A percentile compares a stretch with the other conserved stretches of the same genome.
Evolutionary conservation across 2,797 vertebrate species (phyloP).

Genomic region (Crenuchus spilurus): DNA sequence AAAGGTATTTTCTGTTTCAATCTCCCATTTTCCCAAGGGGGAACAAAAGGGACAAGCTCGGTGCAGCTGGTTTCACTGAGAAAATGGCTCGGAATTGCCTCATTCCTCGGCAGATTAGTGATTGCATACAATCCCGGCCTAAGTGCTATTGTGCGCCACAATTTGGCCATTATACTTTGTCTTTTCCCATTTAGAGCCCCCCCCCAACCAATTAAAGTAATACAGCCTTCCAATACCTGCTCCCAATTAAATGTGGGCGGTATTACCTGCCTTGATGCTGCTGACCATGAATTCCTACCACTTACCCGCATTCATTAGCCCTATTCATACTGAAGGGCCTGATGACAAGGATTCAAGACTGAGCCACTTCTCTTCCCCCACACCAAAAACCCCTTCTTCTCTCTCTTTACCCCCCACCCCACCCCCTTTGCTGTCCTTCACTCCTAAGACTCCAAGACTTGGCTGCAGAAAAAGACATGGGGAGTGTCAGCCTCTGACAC

Average conservation of each 20-base stretch:
- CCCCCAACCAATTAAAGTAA: constrained; percentile 97
- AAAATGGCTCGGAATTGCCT: constrained; percentile 99
- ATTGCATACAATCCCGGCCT: constrained; percentile 93
- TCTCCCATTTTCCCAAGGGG: constrained; percentile 98
- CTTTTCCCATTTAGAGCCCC: constrained; percentile 94
- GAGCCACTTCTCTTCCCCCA: constrained; percentile 56
- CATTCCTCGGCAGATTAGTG: constrained; percentile 99
- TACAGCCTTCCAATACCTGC: constrained; percentile 82
- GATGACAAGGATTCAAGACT: constrained; percentile 88
- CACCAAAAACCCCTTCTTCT: not conserved
- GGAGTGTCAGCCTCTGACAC: constrained; percentile 77
- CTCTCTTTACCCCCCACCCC: constrained; percentile 27
- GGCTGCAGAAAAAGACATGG: constrained; percentile 64
- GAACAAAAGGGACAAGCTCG: constrained; percentile 88
- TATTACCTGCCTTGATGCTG: constrained; percentile 97
- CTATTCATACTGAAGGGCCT: constrained; percentile 91
- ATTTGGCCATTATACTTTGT: constrained; percentile 99
- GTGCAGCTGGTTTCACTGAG: constrained; percentile 98
- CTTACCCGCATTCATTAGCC: constrained; percentile 91
- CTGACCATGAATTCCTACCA: constrained; percentile 89
- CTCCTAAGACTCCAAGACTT: constrained; percentile 77
- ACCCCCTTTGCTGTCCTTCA: constrained; percentile 81
- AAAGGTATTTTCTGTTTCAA: constrained; percentile 99
- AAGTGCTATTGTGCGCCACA: constrained; percentile 93
- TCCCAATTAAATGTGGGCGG: constrained; percentile 98